Base-by-base conservation (phyloP, 1,140 invertebrate species). In the Zophobas atratus region DNA sequence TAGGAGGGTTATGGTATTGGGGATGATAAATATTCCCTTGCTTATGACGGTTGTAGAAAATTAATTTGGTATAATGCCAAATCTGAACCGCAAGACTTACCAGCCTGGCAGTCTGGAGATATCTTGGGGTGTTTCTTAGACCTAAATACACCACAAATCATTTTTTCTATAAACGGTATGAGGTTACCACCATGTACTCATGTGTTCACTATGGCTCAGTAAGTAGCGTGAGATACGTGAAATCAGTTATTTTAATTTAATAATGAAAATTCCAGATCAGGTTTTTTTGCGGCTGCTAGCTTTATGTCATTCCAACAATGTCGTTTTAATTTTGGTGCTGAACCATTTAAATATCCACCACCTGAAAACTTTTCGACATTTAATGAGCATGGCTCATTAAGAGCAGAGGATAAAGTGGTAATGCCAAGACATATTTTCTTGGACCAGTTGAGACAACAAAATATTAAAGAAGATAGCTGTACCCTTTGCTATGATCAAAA, bases 301-400 rank as follows among this genome's bases (percentile, higher is more conserved):
- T 97, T 98, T 84, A 98, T 98, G 96, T 96, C 96, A 73, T 98
- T 97, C 88, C 96, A 98, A 84, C 96, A 98, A 84, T 97, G 96
- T 88, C 89, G 92, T 56, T 98, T 98, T 87, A 98, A 98, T 89
- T 98, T 98, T 88, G 97, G 97, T 70, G 89, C 91, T 67, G 89
- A 91, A 80, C 92, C 94, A 1, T 98, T 97, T 87, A 89, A 90
- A 79, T 94, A 90, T 89, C 94, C 96, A 63, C 84, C 87, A 90
- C 70, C 83, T 1, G 63, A 53, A 20, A 5, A 48, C 86, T 78
- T 94, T 92, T 88, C 87, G 89, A 81, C 88, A 73, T 97, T 98
- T 85, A 98, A 98, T 84, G 91, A 95, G 76, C 87, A 91, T 83
- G 95, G 93, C 43, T 85, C 86, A 33, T 88, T 98, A 36, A 89